Conservation (phyloP, 2,797 vertebrate genomes). For the Neopelma chrysocephalum region DNA sequence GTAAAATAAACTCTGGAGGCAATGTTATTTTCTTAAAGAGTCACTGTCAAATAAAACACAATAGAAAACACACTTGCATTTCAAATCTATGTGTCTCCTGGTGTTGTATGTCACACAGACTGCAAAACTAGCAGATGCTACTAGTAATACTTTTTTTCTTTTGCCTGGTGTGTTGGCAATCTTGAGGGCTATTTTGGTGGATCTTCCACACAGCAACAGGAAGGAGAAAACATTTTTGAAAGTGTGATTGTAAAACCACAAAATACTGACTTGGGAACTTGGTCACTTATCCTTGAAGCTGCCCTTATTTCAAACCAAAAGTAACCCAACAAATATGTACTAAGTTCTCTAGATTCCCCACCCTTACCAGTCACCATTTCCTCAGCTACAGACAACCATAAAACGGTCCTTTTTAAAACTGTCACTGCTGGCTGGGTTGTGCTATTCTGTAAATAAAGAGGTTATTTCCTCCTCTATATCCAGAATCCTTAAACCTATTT, state of each 20-base stretch:
- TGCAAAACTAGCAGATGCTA: slow-evolving; percentile 1
- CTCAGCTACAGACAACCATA: not conserved
- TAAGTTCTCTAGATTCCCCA: not conserved
- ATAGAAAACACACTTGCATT: not conserved
- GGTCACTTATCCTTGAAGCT: not conserved
- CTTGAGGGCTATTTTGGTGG: slow-evolving; percentile 43
- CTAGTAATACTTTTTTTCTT: not conserved
- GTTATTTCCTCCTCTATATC: not conserved
- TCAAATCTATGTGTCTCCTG: not conserved
- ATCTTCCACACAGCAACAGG: slow-evolving; percentile 34
- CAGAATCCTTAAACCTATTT: not conserved
- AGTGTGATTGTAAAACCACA: slow-evolving; percentile 63
- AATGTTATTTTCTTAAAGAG: slow-evolving; percentile 21
- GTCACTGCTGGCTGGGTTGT: not conserved
- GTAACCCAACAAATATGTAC: not conserved
- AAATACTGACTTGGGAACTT: slow-evolving; percentile 37
- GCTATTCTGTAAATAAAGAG: not conserved
- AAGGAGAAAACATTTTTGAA: slow-evolving; percentile 52
- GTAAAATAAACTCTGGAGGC: slow-evolving; percentile 30
- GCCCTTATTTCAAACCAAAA: slow-evolving; percentile 25
- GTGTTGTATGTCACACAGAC: not conserved
- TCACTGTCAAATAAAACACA: slow-evolving; percentile 7
- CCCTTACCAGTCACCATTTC: not conserved
- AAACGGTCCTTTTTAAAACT: not conserved
- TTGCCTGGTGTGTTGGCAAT: not conserved